phyloP scores from a whole-genome alignment of 1,140 invertebrate species.

The Trichonephila clavipes region DNA sequence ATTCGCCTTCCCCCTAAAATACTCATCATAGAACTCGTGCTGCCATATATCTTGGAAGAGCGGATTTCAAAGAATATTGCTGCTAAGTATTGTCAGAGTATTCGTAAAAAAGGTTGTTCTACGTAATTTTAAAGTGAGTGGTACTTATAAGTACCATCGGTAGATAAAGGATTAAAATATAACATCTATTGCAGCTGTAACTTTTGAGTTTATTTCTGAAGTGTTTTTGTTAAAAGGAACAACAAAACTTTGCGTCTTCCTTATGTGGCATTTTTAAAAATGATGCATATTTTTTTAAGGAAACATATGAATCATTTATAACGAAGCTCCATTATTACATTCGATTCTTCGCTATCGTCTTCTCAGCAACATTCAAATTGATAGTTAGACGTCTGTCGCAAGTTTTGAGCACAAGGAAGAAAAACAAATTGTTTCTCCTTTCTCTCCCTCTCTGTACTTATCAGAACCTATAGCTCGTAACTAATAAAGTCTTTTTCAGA shows the following conservation, averaged over 20 bases:
- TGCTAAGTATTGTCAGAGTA: no score
- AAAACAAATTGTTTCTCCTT: not conserved
- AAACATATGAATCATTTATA: not conserved
- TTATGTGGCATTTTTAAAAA: not conserved
- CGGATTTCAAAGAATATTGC: no score
- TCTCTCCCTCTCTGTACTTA: not conserved
- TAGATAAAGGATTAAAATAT: no score
- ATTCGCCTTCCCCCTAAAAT: no score
- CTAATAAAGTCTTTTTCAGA: constrained; percentile 40
- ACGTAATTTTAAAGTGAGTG: no score
- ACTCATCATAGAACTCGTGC: no score
- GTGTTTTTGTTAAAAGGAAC: not conserved
- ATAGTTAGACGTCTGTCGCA: not conserved
- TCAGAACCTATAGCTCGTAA: constrained; percentile 40
- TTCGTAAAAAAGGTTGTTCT: no score
- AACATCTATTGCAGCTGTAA: no score
- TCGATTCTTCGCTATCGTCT: not conserved
- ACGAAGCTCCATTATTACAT: not conserved
- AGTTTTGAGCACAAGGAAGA: not conserved
- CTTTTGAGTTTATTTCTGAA: no score
- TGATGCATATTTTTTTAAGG: not conserved
- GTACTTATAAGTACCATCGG: no score
- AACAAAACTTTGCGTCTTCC: not conserved
- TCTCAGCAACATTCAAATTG: constrained; percentile 8
- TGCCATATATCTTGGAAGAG: no score